These are phyloP conservation scores for Achroia grisella DNA, from an alignment of 1,140 invertebrate genomes.

Conservation along the genomic window DNA sequence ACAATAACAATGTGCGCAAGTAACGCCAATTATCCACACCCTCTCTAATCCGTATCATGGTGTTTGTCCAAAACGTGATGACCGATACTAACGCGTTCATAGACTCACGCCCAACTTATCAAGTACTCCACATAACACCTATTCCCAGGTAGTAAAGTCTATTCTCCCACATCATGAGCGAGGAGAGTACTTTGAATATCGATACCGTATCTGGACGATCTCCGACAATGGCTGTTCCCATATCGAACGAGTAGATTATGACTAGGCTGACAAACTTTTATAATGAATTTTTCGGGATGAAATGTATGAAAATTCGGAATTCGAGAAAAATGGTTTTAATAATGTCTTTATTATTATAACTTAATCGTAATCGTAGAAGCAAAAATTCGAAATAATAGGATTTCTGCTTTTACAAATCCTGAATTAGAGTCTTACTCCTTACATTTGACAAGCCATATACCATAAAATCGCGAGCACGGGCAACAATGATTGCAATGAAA, in stretches of 20 bases:
- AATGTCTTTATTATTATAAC: no score
- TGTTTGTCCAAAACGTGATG: constrained; percentile 48
- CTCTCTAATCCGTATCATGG: constrained; percentile 39
- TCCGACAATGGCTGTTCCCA: constrained; percentile 55
- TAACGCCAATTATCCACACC: constrained; percentile 46
- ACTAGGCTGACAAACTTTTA: no score
- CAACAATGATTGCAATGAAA: no score
- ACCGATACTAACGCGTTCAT: constrained; percentile 20
- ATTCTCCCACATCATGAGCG: constrained; percentile 2
- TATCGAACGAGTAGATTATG: constrained; percentile 57
- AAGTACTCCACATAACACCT: not conserved
- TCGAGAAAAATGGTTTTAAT: no score
- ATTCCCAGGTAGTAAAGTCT: constrained; percentile 9
- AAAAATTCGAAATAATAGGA: no score
- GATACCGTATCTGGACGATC: constrained; percentile 22
- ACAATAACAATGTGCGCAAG: constrained; percentile 35
- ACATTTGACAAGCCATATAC: no score
- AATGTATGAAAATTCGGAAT: no score
- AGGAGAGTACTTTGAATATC: not conserved
- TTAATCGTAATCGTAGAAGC: no score
- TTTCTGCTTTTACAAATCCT: no score
- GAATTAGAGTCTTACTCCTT: no score
- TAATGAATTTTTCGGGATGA: no score
- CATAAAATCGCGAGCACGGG: no score
- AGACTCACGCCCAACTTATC: not conserved